Percentiles rank a stretch among this genome's conserved stretches.
Conservation (phyloP, 1,140 invertebrate genomes). For the Drosophila santomea region DNA sequence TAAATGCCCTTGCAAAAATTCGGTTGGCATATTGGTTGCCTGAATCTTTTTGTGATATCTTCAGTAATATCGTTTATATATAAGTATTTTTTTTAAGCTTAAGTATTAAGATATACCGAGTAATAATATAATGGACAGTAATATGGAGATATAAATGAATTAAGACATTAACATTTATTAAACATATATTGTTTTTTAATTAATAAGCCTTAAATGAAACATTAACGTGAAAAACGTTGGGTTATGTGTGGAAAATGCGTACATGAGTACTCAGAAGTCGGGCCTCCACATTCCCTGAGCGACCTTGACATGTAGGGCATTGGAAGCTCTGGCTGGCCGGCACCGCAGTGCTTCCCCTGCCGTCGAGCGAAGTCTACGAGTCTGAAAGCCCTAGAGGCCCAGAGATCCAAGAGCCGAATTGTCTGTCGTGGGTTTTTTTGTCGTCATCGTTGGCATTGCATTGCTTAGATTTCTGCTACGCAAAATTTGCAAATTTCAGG, state of each 20-base stretch:
- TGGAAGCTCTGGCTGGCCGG: slow-evolving; percentile 23
- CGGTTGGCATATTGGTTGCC: slow-evolving; percentile 17
- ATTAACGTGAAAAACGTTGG: too few species aligned
- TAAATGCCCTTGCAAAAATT: slow-evolving; percentile 19
- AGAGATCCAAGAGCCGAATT: slow-evolving; percentile 47
- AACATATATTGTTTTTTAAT: too few species aligned
- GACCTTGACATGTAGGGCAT: slow-evolving; percentile 66
- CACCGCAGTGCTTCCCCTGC: slow-evolving; percentile 5
- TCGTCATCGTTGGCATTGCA: slow-evolving; percentile 30
- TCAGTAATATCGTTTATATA: too few species aligned
- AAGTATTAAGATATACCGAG: too few species aligned
- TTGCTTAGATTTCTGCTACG: slow-evolving; percentile 46
- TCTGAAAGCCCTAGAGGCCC: slow-evolving; percentile 4
- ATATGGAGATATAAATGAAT: too few species aligned
- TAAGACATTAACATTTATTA: too few species aligned
- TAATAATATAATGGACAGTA: too few species aligned
- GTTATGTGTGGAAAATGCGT: too few species aligned
- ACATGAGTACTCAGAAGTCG: not conserved
- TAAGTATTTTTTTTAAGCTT: too few species aligned
- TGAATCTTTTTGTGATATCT: too few species aligned
- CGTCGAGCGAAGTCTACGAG: not conserved
- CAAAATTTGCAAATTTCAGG: slow-evolving; percentile 32
- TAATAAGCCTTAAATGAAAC: too few species aligned
- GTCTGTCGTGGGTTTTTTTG: slow-evolving; percentile 49
- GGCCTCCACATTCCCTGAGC: not conserved